Evolutionary conservation across 2,113 vertebrate genomes (phyloP).

Genomic region (Odobenus rosmarus): DNA sequence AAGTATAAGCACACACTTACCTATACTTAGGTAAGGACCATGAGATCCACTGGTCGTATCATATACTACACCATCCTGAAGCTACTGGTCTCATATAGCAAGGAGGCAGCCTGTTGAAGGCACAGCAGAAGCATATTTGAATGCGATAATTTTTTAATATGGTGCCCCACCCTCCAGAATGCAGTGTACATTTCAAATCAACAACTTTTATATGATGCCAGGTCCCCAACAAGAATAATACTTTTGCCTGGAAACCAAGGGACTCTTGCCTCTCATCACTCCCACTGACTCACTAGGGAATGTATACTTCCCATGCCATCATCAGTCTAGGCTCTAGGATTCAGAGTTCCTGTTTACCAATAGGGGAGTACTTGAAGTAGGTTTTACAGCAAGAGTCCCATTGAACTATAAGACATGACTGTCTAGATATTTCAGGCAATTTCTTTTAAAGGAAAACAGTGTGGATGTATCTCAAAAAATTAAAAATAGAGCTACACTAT

Average conservation of each 20-base stretch:
- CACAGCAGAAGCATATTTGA: background rate
- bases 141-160: background rate
- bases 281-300: background rate
- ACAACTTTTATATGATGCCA: background rate
- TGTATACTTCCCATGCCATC: background rate
- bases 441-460: background rate
- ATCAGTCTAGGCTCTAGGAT: background rate
- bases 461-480: no score
- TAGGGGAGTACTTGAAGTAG: background rate
- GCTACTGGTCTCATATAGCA: background rate
- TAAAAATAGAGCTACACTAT: no score
- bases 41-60: background rate
- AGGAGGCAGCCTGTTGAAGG: background rate
- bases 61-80: background rate
- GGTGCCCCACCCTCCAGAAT: background rate
- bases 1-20: background rate
- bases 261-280: background rate
- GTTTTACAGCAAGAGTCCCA: background rate
- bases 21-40: background rate
- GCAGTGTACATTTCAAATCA: background rate
- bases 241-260: background rate
- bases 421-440: background rate
- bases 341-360: background rate
- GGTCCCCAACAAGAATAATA: background rate
- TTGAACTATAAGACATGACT: background rate